Evolutionary conservation across 2,888 invertebrate genomes (phyloP).

Genomic region (Caenorhabditis drosophilae): DNA sequence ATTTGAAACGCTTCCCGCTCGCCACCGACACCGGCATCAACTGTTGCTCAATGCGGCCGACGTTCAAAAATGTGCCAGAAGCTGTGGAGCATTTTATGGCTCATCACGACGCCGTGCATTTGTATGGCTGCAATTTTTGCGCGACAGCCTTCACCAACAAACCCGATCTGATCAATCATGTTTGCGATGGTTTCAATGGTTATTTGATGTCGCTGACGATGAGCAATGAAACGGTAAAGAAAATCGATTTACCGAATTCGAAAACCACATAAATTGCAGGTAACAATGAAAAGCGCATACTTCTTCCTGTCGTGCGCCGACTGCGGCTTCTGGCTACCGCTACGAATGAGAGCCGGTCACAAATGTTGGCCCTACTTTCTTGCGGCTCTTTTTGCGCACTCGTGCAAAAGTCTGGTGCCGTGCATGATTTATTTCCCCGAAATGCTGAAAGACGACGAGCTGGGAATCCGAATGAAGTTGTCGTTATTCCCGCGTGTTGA

Average conservation of each 20-base stretch:
- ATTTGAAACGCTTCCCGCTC: not conserved
- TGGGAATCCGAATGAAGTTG: too few species aligned
- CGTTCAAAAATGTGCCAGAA: not conserved
- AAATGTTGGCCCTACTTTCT: constrained; percentile 23
- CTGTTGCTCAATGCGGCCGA: constrained; percentile 13
- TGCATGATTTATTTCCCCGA: constrained; percentile 15
- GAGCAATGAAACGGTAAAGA: not conserved
- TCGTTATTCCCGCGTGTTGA: too few species aligned
- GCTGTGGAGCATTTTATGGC: constrained; percentile 9
- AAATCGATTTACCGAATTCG: not conserved
- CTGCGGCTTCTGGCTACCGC: constrained; percentile 38
- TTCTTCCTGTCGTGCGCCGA: constrained; percentile 34
- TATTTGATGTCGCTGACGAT: not conserved
- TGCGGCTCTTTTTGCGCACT: constrained; percentile 2
- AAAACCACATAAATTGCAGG: too few species aligned
- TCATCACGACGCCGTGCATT: constrained; percentile 16
- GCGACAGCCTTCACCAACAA: constrained; percentile 2
- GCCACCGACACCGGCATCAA: not conserved
- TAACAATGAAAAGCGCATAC: constrained; percentile 13
- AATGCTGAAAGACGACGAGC: not conserved
- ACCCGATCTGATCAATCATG: constrained; percentile 13
- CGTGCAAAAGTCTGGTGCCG: constrained; percentile 9
- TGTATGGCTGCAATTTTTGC: constrained; percentile 26
- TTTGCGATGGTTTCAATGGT: constrained; percentile 9
- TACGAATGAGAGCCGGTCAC: not conserved